A percentile compares a stretch with the other conserved stretches of the same genome.
Conservation (phyloP, 2,797 vertebrate genomes). For the Rhadinocentrus ornatus region DNA sequence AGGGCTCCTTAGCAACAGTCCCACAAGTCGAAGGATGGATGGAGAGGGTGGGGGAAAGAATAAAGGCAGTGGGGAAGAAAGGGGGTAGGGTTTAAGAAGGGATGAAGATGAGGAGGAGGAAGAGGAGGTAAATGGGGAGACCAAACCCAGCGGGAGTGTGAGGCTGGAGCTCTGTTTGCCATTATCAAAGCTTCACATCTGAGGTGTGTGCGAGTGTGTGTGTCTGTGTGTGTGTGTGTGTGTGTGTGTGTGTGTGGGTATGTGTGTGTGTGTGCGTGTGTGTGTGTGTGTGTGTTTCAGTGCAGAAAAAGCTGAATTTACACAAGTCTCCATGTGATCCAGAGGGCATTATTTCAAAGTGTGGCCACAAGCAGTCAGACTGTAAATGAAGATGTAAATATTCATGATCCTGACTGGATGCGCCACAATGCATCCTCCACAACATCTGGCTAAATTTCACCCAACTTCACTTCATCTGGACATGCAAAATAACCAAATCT, state of each 20-base stretch:
- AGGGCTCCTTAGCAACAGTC: conserved; percentile 83
- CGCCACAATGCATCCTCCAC: neutral
- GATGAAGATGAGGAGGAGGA: conserved; percentile 26
- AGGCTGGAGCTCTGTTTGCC: conserved; percentile 58
- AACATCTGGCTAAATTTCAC: neutral
- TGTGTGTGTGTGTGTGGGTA: conserved; percentile 1
- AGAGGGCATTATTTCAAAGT: neutral
- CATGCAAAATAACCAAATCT: neutral
- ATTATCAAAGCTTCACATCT: conserved; percentile 68
- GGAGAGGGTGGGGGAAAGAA: conserved; percentile 18
- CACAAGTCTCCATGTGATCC: neutral
- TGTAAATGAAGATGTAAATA: no score
- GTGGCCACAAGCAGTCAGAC: neutral
- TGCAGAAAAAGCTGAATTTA: neutral
- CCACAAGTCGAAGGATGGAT: conserved; percentile 53
- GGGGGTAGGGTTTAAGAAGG: conserved; percentile 8
- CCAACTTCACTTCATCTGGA: neutral
- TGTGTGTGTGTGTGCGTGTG: conserved; percentile 16
- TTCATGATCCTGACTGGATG: neutral
- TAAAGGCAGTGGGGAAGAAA: conserved; percentile 10
- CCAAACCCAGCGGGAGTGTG: conserved; percentile 60
- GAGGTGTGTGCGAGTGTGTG: conserved; percentile 15
- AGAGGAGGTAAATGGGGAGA: conserved; percentile 36
- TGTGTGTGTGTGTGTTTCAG: neutral
- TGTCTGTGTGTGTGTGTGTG: conserved; percentile 1